Base-by-base conservation (phyloP, 2,888 invertebrate species). In the Trissolcus japonicus region DNA sequence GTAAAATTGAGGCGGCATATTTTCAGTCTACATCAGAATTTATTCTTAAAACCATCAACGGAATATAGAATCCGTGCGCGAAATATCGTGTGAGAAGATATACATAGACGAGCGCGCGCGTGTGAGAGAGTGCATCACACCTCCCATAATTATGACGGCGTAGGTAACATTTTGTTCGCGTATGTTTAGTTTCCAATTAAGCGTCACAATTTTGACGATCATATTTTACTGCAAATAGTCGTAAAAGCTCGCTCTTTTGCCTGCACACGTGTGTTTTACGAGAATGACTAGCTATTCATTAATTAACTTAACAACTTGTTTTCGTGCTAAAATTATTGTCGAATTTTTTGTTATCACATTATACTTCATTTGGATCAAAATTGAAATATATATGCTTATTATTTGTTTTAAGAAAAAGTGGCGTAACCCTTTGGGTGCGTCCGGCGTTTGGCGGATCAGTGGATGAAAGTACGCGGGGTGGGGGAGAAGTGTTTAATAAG, bases 401-500 rank as follows among this genome's bases (percentile, higher is more conserved):
- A 35, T 35, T 35, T 35, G 35, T 35, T 35, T 35, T 35, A 35
- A 35, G 46, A 46, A 46, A 72, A 73, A 72, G 50, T 63, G 60
- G 66, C 55, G 16, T 46, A 76, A 76, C 68, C 57, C 76, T 68
- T 76, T 73, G 35, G 65, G 43, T 67, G n/a, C n/a, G 67, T 72
- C 71, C 55, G 29, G 29, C 29, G 78, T 67, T 68, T 62, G 67
- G 60, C 67, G 57, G 62, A 78, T 78, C 75, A 79, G 78, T 60
- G 51, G 66, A 72, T 63, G 63, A 67, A 67, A 65, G 66, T 11
- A 43, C 43, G 74, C 59, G 76, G 67, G 63, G 80, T 56, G 78
- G 76, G 76, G 80, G 80, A 81, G 35, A 81, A 84, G 83, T 83
- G 84, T 84, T 86, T 85, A 85, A 85, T 85, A 86, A 84, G 83